Evolutionary conservation across 2,888 invertebrate genomes (phyloP).

Genomic region (Lasioglossum lativentre): DNA sequence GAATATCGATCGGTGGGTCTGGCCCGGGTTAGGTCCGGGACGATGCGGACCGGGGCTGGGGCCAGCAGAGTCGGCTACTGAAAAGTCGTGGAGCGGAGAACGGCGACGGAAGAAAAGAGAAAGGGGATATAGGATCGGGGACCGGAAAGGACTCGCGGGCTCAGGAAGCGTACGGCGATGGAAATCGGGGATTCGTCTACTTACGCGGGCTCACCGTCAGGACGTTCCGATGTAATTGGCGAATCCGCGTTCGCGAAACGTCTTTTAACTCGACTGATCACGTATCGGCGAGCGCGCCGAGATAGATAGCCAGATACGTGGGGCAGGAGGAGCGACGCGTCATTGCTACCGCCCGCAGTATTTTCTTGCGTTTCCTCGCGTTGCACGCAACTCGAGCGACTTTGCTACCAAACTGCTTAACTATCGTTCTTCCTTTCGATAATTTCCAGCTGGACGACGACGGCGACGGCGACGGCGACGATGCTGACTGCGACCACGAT

Average conservation of each 20-base stretch:
- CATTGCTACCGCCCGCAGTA: conserved; percentile 34
- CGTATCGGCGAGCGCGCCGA: conserved; percentile 39
- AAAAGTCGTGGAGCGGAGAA: neutral
- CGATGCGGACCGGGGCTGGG: neutral
- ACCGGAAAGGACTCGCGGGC: neutral
- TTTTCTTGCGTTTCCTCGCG: neutral
- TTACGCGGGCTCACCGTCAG: conserved; percentile 52
- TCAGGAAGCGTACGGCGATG: neutral
- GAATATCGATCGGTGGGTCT: conserved; percentile 48
- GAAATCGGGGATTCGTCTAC: conserved; percentile 20
- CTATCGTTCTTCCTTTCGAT: conserved; percentile 14
- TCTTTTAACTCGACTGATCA: conserved; percentile 41
- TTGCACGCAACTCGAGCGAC: conserved; percentile 21
- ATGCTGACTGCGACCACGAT: neutral
- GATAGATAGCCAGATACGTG: conserved; percentile 17
- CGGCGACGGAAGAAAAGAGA: too few relatives aligned
- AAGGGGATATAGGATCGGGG: neutral
- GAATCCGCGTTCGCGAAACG: conserved; percentile 19
- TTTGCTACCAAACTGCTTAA: conserved; percentile 34
- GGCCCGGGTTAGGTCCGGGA: conserved; percentile 23
- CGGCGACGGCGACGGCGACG: conserved; percentile 12
- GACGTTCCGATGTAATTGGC: neutral
- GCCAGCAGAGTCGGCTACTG: neutral
- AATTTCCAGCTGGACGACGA: neutral
- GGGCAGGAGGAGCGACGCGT: conserved; percentile 23